Base-by-base conservation (phyloP, 2,797 vertebrate species). In the Adelosebastes latens region DNA sequence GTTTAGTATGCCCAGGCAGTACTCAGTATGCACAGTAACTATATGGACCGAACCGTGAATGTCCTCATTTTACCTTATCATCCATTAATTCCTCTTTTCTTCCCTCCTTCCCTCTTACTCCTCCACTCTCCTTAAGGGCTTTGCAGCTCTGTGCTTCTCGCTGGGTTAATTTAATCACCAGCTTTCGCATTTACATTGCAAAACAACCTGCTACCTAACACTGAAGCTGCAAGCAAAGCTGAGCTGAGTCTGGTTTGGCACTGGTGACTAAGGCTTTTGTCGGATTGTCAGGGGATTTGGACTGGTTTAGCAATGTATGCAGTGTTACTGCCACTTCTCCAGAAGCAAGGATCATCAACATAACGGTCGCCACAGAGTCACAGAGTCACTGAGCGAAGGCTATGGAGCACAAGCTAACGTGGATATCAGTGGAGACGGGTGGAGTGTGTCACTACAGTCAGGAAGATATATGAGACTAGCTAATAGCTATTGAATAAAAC, bases 131-230 rank as follows among this genome's bases (percentile, higher is more conserved):
- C 56, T 86, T 70, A 55, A 77, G 88, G 90, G 91, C 86, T 80
- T 70, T 61, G 77, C 53, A 74, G 72, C 83, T 86, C 62, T 90
- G 58, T 62, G 80, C 82, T 72, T 76, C 64, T 63, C 53, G 74
- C 81, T 71, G 66, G 66, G 83, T 83, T 94, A 89, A 93, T 94
- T 94, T 92, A 94, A 95, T 94, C 89, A 91, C 83, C 77, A 85
- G 77, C 64, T 75, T 88, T 87, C 80, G 22, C 80, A 95, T 95
- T 94, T 93, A 94, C 89, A 95, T 90, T 90, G 86, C 89, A 93
- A 93, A 94, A 90, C 89, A 92, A 87, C 71, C 81, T 86, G 64
- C 77, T 72, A 79, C 77, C 84, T 84, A 87, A 80, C 86, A 69
- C 42, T 65, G 73, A 84, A 65, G 79, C 78, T 68, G 72, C 39